phyloP scores from a whole-genome alignment of 2,888 invertebrate species.

The Tachystola acroxantha region DNA sequence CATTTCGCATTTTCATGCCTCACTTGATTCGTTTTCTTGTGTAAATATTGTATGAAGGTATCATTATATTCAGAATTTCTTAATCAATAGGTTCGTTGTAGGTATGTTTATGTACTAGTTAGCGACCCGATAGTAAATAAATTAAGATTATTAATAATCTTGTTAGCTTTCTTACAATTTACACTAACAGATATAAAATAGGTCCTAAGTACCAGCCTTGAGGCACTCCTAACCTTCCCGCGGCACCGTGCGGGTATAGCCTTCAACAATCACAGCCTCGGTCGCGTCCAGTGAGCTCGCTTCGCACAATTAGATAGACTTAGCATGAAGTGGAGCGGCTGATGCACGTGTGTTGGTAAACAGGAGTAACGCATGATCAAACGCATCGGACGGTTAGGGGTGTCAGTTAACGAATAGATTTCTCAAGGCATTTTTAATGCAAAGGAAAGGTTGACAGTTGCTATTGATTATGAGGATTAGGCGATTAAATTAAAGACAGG shows the following conservation, averaged over 20 bases:
- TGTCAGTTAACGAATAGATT: too few relatives aligned
- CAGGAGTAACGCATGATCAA: slow-evolving; percentile 3
- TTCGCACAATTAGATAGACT: slow-evolving; percentile 2
- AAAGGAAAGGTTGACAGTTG: too few relatives aligned
- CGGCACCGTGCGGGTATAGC: neutral
- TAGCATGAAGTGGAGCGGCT: neutral
- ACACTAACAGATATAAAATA: neutral
- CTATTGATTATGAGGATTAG: too few relatives aligned
- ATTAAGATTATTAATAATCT: too few relatives aligned
- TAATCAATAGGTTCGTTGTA: too few relatives aligned
- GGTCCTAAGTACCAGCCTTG: neutral
- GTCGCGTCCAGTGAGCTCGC: neutral
- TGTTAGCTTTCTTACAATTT: neutral
- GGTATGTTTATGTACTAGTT: too few relatives aligned
- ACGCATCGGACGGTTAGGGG: neutral
- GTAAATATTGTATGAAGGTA: neutral
- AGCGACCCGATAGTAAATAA: too few relatives aligned
- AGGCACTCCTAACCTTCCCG: neutral
- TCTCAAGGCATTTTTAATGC: too few relatives aligned
- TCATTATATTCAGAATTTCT: slow-evolving; percentile 6
- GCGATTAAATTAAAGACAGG: too few relatives aligned
- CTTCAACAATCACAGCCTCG: neutral
- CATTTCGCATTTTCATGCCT: slow-evolving; percentile 6
- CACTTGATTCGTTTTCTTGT: slow-evolving; percentile 7
- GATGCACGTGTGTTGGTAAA: slow-evolving; percentile 7